These are phyloP conservation scores for Prunella fulvescens DNA, from an alignment of 2,113 vertebrate species.

Conservation along the genomic window DNA sequence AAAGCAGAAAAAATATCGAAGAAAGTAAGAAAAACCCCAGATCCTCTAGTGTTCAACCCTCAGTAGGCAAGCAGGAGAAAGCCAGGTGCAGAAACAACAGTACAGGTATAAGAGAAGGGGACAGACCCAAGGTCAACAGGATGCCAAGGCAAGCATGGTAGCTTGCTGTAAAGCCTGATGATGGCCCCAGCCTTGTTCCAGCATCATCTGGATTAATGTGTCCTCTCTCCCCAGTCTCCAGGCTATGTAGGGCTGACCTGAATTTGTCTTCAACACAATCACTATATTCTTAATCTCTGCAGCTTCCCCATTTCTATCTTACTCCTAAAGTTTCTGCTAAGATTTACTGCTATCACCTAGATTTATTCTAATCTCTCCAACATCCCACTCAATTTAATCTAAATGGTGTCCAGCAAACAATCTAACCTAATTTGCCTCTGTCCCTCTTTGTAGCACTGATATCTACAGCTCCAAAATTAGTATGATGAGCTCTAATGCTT, in stretches of 20 bases:
- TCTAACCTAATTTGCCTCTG: background rate
- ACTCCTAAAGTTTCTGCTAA: background rate
- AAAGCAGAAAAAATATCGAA: background rate
- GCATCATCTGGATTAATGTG: background rate
- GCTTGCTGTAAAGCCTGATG: background rate
- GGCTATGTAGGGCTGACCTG: background rate
- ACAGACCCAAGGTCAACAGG: background rate
- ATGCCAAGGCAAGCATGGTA: background rate
- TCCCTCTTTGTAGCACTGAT: background rate
- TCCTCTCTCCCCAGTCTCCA: background rate
- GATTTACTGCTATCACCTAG: background rate
- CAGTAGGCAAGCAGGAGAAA: background rate
- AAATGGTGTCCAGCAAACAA: background rate
- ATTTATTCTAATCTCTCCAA: background rate
- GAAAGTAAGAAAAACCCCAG: rapidly evolving
- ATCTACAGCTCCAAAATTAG: background rate
- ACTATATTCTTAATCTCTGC: background rate
- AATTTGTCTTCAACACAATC: background rate
- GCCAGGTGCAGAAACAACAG: background rate
- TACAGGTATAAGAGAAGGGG: background rate
- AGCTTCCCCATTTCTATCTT: background rate
- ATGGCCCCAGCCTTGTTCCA: background rate
- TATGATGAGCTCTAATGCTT: background rate
- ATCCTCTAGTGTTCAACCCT: background rate
- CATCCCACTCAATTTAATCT: background rate